phyloP scores from a whole-genome alignment of 1,140 invertebrate species.

The Bombyx mandarina region DNA sequence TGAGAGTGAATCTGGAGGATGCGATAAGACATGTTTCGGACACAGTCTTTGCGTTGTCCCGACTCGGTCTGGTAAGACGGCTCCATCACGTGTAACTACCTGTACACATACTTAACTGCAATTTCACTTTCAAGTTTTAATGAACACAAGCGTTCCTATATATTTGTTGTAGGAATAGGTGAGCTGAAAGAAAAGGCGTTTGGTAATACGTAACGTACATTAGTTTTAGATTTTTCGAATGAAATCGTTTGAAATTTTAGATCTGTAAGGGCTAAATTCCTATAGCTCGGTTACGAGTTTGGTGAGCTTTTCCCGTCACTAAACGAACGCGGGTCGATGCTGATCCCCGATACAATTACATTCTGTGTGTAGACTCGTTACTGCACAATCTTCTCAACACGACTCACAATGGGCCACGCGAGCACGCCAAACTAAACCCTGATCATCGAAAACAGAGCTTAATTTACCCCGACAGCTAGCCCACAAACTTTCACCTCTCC shows the following conservation, averaged over 20 bases:
- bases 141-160: too few relatives aligned
- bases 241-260: not conserved
- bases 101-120: too few relatives aligned
- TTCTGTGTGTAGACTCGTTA: constrained; percentile 63
- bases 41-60: too few relatives aligned
- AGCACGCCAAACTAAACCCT: constrained; percentile 27
- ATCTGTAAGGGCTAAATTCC: not conserved
- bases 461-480: constrained; percentile 22
- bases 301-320: constrained; percentile 35
- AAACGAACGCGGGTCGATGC: constrained; percentile 37
- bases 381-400: constrained; percentile 65
- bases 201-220: too few relatives aligned
- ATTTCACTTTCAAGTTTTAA: too few relatives aligned
- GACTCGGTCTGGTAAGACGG: too few relatives aligned
- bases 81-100: too few relatives aligned
- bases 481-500: constrained; percentile 68
- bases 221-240: not conserved
- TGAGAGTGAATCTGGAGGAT: too few relatives aligned
- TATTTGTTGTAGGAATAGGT: too few relatives aligned
- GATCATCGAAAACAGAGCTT: constrained; percentile 18
- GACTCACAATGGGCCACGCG: constrained; percentile 18
- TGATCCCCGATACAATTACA: constrained; percentile 68
- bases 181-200: too few relatives aligned
- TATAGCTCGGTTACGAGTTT: not conserved
- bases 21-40: too few relatives aligned